Evolutionary conservation across 2,113 vertebrate species (phyloP).

Genomic region (Prochilodus magdalenae): DNA sequence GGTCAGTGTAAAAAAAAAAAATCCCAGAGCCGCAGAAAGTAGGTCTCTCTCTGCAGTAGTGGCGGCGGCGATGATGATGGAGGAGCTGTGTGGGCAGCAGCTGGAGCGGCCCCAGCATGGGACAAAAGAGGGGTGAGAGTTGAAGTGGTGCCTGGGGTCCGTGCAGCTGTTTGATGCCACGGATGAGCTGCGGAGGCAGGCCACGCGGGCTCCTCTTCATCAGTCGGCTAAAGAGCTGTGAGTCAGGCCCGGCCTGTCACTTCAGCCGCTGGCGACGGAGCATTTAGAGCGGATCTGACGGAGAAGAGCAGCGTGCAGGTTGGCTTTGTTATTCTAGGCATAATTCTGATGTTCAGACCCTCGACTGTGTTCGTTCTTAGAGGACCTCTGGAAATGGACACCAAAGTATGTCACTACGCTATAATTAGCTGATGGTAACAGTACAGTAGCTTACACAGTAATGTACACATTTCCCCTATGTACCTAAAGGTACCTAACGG

Average conservation of each 20-base stretch:
- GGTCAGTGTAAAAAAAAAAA: background rate
- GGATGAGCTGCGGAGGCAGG: conserved; percentile 19
- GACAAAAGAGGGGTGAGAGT: conserved; percentile 28
- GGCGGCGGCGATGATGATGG: background rate
- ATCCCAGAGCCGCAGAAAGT: background rate
- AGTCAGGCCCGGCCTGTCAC: conserved; percentile 14
- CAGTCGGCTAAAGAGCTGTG: conserved; percentile 28
- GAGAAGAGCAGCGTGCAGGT: background rate
- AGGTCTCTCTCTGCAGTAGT: background rate
- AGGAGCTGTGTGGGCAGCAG: background rate
- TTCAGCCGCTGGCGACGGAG: conserved; percentile 20
- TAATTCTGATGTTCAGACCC: background rate
- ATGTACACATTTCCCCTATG: no score
- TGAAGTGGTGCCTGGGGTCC: conserved; percentile 25
- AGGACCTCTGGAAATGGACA: background rate
- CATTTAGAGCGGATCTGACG: conserved; percentile 13
- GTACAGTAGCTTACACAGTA: no score
- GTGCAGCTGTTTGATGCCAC: conserved; percentile 34
- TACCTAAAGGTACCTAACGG: no score
- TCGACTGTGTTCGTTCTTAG: background rate
- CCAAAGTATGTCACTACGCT: background rate
- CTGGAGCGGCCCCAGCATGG: conserved; percentile 11
- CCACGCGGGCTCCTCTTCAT: conserved; percentile 4
- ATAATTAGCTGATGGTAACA: no score
- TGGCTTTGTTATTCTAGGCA: background rate